Conservation (phyloP, 2,797 vertebrate species). For the Esox lucius region DNA sequence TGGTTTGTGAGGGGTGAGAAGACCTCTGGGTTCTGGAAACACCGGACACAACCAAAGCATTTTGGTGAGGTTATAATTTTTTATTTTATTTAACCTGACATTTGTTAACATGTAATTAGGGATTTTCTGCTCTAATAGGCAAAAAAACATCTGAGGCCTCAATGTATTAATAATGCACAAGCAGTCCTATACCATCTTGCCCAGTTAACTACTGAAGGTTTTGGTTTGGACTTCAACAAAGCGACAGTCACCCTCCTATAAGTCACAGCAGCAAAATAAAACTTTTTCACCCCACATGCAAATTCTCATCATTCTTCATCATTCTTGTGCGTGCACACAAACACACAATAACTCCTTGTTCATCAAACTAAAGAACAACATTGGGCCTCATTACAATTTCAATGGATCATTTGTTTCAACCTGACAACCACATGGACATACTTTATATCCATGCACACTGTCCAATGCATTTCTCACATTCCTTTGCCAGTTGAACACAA, state of each 20-base stretch:
- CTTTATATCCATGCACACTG: neutral
- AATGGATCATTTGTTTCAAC: neutral
- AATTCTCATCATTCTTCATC: neutral
- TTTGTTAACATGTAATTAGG: too few species aligned
- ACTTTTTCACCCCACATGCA: neutral
- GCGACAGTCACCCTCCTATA: neutral
- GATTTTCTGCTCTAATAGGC: neutral
- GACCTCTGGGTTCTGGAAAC: neutral
- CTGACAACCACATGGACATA: neutral
- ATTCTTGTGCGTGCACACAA: neutral
- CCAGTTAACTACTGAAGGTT: neutral
- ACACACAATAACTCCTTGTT: slow-evolving; percentile 1
- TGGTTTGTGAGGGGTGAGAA: neutral
- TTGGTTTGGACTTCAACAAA: slow-evolving; percentile 1
- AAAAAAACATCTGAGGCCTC: neutral
- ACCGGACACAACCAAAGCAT: neutral
- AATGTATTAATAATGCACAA: neutral
- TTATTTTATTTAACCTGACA: neutral
- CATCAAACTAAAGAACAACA: neutral
- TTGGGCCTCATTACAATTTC: neutral
- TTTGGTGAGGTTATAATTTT: neutral
- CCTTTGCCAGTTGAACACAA: slow-evolving; percentile 5
- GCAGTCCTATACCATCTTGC: neutral
- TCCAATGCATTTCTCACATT: neutral
- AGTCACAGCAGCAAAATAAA: neutral